Percentiles rank a stretch among this genome's conserved stretches.
Conservation (phyloP, 2,797 vertebrate species). For the Enteromius argenteus region DNA sequence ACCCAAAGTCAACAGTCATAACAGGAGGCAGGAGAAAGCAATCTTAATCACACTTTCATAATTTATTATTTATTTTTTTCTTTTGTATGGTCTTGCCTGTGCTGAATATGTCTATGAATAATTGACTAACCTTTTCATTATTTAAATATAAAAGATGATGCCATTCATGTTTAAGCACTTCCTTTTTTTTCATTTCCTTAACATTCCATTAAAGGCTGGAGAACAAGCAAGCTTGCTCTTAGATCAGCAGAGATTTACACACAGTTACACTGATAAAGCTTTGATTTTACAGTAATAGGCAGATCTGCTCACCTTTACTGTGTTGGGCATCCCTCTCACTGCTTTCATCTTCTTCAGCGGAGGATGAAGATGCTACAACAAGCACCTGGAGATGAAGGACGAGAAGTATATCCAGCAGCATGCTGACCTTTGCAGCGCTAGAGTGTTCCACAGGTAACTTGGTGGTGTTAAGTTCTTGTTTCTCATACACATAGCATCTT, state of each 20-base stretch:
- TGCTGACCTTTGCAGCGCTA: constrained; percentile 16
- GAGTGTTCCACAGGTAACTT: background rate
- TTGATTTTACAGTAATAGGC: constrained; percentile 22
- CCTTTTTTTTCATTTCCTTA: background rate
- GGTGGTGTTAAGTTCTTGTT: background rate
- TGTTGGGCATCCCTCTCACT: constrained; percentile 46
- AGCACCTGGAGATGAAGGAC: constrained; percentile 52
- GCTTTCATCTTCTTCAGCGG: constrained; percentile 59
- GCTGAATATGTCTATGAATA: background rate
- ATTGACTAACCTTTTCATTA: background rate
- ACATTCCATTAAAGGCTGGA: background rate
- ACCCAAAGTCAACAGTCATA: background rate
- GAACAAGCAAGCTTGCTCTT: background rate
- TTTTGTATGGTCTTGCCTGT: background rate
- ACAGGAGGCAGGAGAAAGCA: background rate
- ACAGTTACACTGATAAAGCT: background rate
- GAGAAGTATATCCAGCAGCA: constrained; percentile 55
- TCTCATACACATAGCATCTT: constrained; percentile 34
- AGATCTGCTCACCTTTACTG: constrained; percentile 45
- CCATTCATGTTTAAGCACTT: background rate
- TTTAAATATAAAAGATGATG: background rate
- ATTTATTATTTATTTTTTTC: background rate
- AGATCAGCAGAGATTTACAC: background rate
- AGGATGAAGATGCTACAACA: constrained; percentile 25
- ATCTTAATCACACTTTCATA: background rate